These are phyloP conservation scores for Drosophila tsacasi DNA, from an alignment of 1,140 invertebrate genomes.

Conservation along the genomic window DNA sequence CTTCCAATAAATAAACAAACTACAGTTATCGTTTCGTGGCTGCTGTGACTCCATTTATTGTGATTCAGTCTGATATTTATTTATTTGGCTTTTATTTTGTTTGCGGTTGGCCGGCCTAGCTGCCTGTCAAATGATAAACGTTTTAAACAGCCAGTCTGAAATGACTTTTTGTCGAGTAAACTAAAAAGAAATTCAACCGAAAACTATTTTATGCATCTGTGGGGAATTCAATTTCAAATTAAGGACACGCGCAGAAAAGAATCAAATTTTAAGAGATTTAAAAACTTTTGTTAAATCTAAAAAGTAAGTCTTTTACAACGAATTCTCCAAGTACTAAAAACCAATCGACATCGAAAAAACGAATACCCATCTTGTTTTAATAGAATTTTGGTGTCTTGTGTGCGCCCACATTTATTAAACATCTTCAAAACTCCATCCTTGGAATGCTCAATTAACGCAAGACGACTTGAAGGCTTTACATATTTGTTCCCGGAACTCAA, in stretches of 20 bases:
- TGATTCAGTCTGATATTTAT: constrained; percentile 35
- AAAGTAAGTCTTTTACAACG: too few relatives aligned
- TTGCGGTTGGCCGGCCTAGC: constrained; percentile 24
- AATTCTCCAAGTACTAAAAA: not conserved
- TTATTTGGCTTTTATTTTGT: constrained; percentile 43
- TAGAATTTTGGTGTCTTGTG: not conserved
- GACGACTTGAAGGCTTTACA: not conserved
- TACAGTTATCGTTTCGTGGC: constrained; percentile 48
- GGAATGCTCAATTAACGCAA: constrained; percentile 3
- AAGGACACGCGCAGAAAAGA: fast-evolving
- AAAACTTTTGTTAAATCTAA: not conserved
- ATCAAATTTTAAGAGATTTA: not conserved
- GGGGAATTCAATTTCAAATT: not conserved
- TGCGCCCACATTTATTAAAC: not conserved
- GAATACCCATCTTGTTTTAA: not conserved
- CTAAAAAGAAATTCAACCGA: not conserved
- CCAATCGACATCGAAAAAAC: not conserved
- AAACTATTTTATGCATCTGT: not conserved
- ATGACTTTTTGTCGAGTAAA: not conserved
- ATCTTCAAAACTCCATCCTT: too few relatives aligned
- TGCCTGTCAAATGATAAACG: constrained; percentile 49
- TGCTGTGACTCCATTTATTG: constrained; percentile 51
- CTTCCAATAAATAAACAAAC: constrained; percentile 47
- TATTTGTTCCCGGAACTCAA: constrained; percentile 45
- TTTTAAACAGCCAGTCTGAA: constrained; percentile 9